A percentile compares a stretch with the other conserved stretches of the same genome.
These are phyloP conservation scores for Achatina immaculata DNA, from an alignment of 1,140 invertebrate species.

Conservation along the genomic window DNA sequence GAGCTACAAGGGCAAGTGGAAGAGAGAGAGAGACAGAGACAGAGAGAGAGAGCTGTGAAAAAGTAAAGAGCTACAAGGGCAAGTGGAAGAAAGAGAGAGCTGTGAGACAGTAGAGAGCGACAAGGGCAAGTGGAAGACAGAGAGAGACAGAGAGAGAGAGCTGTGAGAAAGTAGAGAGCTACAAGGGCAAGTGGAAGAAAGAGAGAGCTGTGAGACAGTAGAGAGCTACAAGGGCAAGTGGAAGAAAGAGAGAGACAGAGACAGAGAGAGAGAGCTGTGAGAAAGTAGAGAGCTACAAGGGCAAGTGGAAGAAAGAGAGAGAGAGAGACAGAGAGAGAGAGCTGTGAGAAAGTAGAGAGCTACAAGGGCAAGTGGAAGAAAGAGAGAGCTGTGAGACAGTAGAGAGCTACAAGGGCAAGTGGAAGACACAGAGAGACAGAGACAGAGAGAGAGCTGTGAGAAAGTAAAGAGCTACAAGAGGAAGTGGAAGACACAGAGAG, in stretches of 20 bases:
- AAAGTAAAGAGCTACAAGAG: too few species aligned
- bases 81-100: neutral
- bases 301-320: too few species aligned
- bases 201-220: neutral
- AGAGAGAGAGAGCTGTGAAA: neutral
- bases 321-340: neutral
- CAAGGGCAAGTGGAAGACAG: neutral
- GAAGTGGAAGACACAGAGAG: too few species aligned
- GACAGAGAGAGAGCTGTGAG: neutral
- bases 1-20: too few species aligned
- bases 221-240: neutral
- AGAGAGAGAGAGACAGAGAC: too few species aligned
- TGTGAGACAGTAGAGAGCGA: neutral
- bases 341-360: neutral
- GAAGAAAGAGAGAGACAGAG: neutral
- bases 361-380: constrained; percentile 2
- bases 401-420: neutral
- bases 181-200: neutral
- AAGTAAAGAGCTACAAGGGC: too few species aligned
- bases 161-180: neutral
- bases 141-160: neutral
- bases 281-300: neutral
- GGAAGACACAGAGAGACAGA: constrained; percentile 6
- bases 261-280: neutral
- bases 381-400: neutral